These are phyloP conservation scores for Oligia fasciuncula DNA, from an alignment of 2,888 invertebrate species.

Conservation along the genomic window DNA sequence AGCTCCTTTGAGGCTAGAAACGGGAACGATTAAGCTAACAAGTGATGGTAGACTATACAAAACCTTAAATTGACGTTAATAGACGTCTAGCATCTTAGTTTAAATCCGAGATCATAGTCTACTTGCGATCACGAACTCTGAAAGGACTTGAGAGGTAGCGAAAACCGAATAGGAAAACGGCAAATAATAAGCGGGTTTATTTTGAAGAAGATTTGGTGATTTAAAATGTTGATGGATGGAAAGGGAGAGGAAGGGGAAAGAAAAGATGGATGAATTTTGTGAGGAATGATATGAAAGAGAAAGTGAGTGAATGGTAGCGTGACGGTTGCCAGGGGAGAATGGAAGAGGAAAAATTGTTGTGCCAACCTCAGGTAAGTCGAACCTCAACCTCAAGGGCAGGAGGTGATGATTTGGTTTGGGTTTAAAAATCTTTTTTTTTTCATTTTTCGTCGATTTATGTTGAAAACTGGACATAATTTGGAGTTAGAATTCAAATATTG, in stretches of 20 bases:
- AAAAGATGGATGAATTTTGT: neutral
- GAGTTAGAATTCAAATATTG: neutral
- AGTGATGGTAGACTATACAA: slow-evolving; percentile 57
- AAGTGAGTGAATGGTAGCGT: neutral
- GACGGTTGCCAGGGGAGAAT: neutral
- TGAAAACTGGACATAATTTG: neutral
- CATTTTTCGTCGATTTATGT: neutral
- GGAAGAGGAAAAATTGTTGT: neutral
- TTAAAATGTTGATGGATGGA: neutral
- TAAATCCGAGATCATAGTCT: slow-evolving; percentile 45
- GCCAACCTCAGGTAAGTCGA: neutral
- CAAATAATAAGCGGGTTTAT: neutral
- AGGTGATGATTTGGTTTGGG: neutral
- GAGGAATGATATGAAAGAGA: neutral
- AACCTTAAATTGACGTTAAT: slow-evolving; percentile 63
- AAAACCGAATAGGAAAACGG: slow-evolving; percentile 13
- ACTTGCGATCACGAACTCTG: slow-evolving; percentile 26
- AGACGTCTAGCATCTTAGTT: slow-evolving; percentile 62
- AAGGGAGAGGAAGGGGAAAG: neutral
- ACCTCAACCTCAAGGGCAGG: neutral
- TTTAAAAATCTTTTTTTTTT: neutral
- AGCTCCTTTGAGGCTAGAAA: slow-evolving; percentile 51
- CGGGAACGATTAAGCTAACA: slow-evolving; percentile 58
- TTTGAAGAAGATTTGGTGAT: neutral
- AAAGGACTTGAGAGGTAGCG: slow-evolving; percentile 19